These are phyloP conservation scores for Drosophila burlai DNA, from an alignment of 1,140 invertebrate genomes.

Conservation along the genomic window DNA sequence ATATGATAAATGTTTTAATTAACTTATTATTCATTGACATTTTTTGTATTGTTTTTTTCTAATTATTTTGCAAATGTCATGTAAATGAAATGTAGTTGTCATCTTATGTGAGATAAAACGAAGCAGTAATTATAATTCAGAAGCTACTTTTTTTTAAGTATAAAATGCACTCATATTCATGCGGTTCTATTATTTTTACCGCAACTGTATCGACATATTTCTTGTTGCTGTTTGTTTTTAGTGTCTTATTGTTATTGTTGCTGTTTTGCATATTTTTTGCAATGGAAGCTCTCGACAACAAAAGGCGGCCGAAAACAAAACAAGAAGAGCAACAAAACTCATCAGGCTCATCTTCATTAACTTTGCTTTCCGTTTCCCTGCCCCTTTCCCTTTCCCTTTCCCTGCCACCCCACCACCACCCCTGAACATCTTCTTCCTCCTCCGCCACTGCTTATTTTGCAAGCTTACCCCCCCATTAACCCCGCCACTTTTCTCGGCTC, in stretches of 20 bases:
- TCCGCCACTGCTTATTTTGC: neutral
- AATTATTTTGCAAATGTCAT: too few relatives aligned
- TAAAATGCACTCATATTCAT: too few relatives aligned
- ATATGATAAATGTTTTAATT: too few relatives aligned
- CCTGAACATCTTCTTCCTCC: conserved; percentile 17
- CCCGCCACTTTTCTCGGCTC: conserved; percentile 27
- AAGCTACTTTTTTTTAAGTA: too few relatives aligned
- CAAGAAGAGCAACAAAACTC: conserved; percentile 68
- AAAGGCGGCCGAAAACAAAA: conserved; percentile 72
- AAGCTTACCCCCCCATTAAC: conserved; percentile 12
- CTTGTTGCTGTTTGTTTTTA: conserved; percentile 49
- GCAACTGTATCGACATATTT: conserved; percentile 9
- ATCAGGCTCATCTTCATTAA: conserved; percentile 82
- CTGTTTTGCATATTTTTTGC: conserved; percentile 75
- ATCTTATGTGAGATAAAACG: too few relatives aligned
- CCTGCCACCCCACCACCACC: neutral
- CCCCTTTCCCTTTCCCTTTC: conserved; percentile 53
- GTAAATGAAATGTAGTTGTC: too few relatives aligned
- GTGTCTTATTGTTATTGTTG: conserved; percentile 50
- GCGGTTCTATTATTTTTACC: conserved; percentile 10
- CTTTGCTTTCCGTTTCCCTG: conserved; percentile 61
- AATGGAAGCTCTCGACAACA: conserved; percentile 71
- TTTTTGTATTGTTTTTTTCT: too few relatives aligned
- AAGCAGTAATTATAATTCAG: too few relatives aligned
- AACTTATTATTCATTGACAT: too few relatives aligned